Evolutionary conservation across 2,888 invertebrate genomes (phyloP), one percentile per base, ranked within the genome.

Genomic region (Acrobasis consociella): DNA sequence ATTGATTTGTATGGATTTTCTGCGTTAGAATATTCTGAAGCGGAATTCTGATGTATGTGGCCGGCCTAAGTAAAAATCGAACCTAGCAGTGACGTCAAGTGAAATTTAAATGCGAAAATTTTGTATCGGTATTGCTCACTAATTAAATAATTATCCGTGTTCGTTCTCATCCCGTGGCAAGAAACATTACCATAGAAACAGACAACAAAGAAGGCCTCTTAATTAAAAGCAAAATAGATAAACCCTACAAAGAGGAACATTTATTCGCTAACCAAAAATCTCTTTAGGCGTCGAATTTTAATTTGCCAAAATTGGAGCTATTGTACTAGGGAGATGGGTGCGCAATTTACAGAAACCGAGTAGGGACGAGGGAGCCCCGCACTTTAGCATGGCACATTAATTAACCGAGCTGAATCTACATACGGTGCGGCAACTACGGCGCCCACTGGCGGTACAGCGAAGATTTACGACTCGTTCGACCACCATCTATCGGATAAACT

Each of bases 401-500:
- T 91, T 91, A 91, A 89, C 86, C 83, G 81, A 83, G 80, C 80
- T 81, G 86, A 87, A 91, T 90, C 86, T 91, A 90, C 89, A 91
- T 89, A 89, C 88, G 87, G 85, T 82, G 82, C 88, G 85, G 79
- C 85, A 86, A 82, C 83, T 84, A 83, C 84, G 83, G 84, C 80
- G 83, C 86, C 88, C 86, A 83, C 83, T 89, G 86, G 87, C 83
- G 85, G 88, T 85, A 86, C 86, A 84, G 86, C 81, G 81, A 86
- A 90, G 91, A 89, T 91, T 91, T 91, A 91, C 89, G 90, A 89
- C 87, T 86, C 83, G 85, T 87, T 86, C 88, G 86, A 87, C 89
- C 89, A 85, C 89, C 89, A 86, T 90, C 89, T 89, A 89, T 91
- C 86, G 85, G 89, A 89, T 88, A 85, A 90, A 91, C 90, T 90